phyloP scores from a whole-genome alignment of 1,140 invertebrate genomes.

The Leptestheria dahalacensis region DNA sequence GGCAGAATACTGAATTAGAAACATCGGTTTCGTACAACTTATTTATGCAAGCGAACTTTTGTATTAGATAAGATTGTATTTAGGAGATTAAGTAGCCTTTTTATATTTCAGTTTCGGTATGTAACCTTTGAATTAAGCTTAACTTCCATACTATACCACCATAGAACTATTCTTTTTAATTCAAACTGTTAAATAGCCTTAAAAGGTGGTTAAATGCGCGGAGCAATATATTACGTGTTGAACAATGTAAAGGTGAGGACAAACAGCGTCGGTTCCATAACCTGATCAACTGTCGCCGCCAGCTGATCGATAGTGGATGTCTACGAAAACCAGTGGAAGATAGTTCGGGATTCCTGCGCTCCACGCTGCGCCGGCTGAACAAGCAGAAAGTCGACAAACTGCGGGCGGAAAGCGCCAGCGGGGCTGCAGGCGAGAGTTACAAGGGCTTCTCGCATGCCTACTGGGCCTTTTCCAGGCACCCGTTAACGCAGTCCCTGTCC shows the following conservation, averaged over 20 bases:
- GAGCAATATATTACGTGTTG: slow-evolving; percentile 13
- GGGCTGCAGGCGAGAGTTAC: slow-evolving; percentile 54
- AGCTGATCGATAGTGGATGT: slow-evolving; percentile 65
- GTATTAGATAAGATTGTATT: too few species aligned
- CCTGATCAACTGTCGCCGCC: slow-evolving; percentile 55
- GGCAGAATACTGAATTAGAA: too few species aligned
- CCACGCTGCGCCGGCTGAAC: slow-evolving; percentile 70
- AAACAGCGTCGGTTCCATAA: slow-evolving; percentile 63
- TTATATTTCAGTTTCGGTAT: too few species aligned
- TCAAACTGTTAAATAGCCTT: too few species aligned
- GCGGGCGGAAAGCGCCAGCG: slow-evolving; percentile 41
- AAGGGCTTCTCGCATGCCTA: slow-evolving; percentile 71
- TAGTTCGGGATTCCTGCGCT: slow-evolving; percentile 59
- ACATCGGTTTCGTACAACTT: too few species aligned
- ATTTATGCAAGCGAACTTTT: too few species aligned
- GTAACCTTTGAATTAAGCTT: too few species aligned
- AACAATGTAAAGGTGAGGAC: slow-evolving; percentile 66
- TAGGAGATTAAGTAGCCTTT: too few species aligned
- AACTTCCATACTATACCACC: too few species aligned
- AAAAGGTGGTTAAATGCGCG: too few species aligned
- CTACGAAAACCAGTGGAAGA: slow-evolving; percentile 64
- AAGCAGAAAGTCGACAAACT: slow-evolving; percentile 75
- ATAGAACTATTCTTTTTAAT: too few species aligned
- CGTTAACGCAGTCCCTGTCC: slow-evolving; percentile 61
- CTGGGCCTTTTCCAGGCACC: slow-evolving; percentile 76